Percentiles rank a stretch among this genome's conserved stretches.
Conservation (phyloP, 30 jellyfish, hydroid and myxozoan species). For the Hydra vulgaris region DNA sequence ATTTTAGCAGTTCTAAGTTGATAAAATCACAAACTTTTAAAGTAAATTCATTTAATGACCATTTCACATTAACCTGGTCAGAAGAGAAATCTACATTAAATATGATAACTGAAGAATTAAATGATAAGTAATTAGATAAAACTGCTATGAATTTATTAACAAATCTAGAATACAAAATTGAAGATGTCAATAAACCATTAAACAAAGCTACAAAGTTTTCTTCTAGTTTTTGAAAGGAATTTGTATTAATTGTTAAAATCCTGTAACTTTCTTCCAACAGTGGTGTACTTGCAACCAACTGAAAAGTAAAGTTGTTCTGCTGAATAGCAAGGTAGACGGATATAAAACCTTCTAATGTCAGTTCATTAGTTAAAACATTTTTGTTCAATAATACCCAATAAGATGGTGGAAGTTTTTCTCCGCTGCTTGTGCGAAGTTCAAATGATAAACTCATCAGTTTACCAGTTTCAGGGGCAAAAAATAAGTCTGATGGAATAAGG, state of each 20-base stretch:
- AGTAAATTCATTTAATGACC: not conserved
- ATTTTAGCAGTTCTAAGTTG: not conserved
- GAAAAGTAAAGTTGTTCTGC: slow-evolving; percentile 8
- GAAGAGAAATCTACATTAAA: not conserved
- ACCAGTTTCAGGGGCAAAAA: slow-evolving; percentile 52
- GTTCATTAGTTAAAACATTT: slow-evolving; percentile 3
- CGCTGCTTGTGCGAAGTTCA: slow-evolving; percentile 20
- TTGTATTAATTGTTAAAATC: not conserved
- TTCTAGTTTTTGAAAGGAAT: slow-evolving; percentile 4
- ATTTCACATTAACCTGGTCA: not conserved
- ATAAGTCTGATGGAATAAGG: slow-evolving; percentile 29
- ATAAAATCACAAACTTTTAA: not conserved
- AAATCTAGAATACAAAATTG: slow-evolving; percentile 17
- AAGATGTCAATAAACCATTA: slow-evolving; percentile 9
- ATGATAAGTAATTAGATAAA: not conserved
- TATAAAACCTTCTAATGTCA: slow-evolving; percentile 9
- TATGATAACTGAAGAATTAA: slow-evolving; percentile 9
- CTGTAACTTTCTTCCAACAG: slow-evolving; percentile 8
- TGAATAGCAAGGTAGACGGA: slow-evolving; percentile 12
- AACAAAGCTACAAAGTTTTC: slow-evolving; percentile 17
- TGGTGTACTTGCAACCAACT: slow-evolving; percentile 29
- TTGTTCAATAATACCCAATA: slow-evolving; percentile 24
- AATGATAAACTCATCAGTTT: slow-evolving; percentile 38
- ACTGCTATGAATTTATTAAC: slow-evolving; percentile 2
- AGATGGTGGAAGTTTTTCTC: slow-evolving; percentile 7